Conservation (phyloP, 2,113 vertebrate genomes). For the Orycteropus afer region DNA sequence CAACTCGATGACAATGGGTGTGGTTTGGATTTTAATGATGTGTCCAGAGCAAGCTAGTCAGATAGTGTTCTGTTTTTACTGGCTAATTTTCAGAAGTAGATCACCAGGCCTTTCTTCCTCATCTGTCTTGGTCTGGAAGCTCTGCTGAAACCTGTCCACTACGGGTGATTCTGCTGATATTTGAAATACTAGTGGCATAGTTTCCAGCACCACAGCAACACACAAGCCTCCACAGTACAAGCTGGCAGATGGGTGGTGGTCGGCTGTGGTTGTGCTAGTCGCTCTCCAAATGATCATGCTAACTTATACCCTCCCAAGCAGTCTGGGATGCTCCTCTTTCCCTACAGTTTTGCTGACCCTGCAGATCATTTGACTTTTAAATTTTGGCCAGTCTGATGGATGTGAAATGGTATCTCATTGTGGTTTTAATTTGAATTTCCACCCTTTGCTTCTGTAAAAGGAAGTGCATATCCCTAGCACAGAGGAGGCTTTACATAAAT, state of each 20-base stretch:
- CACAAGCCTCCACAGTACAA: background rate
- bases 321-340: background rate
- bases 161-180: background rate
- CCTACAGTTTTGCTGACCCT: background rate
- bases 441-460: slow-evolving; percentile 32
- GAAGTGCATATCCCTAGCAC: background rate
- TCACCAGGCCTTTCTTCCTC: background rate
- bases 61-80: background rate
- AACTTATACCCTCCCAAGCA: background rate
- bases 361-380: slow-evolving; percentile 13
- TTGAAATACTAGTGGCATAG: background rate
- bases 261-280: background rate
- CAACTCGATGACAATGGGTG: no score
- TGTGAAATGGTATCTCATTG: background rate
- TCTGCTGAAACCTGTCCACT: background rate
- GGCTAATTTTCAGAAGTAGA: background rate
- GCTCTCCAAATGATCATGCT: background rate
- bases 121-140: background rate
- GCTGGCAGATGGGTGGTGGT: background rate
- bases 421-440: slow-evolving; percentile 28
- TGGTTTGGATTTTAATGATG: background rate
- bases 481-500: background rate
- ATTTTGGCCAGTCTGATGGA: background rate
- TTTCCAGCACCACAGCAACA: background rate
- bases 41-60: background rate